Evolutionary conservation across 2,888 invertebrate species (phyloP), one percentile per base, ranked within the genome.

Genomic region (Masnerella sp.): DNA sequence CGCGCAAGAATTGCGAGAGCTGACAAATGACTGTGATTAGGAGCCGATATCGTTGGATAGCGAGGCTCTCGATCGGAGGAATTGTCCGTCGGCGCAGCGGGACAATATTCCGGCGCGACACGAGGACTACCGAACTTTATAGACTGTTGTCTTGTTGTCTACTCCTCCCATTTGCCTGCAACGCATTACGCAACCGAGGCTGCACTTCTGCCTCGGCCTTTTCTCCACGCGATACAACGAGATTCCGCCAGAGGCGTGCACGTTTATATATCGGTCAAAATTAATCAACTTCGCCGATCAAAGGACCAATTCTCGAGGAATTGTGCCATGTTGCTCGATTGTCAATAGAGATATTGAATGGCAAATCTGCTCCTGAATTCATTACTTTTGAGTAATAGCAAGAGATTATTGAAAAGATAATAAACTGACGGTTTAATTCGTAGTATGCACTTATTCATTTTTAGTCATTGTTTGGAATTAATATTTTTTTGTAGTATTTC

Each of bases 221-320:
- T 52, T 43, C 45, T 51, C 18, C 32, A 5, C 9, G 20, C 12
- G 14, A 30, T 54, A 17, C 1, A 20, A 17, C 15, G 22, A 25
- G 32, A 42, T 5, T 11, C 22, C 14, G 25, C 22, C 47, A 14
- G 22, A 62, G 62, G 62, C 62, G 62, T 62, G 47, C 9, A 20
- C 34, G 8, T 40, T 32, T 62, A 28, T 36, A 51, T 15, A 62
- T 62, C 15, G 38, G 32, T 42, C 62, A 25, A 52, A 51, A 62
- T 62, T 64, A 64, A 64, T 64, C 52, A 52, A 45, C 11, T 64
- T 52, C 22, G n/a, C n/a, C n/a, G n/a, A n/a, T n/a, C n/a, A n/a
- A n/a, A n/a, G n/a, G n/a, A n/a, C n/a, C n/a, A n/a, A n/a, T n/a
- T n/a, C n/a, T n/a, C n/a, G n/a, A n/a, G n/a, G n/a, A n/a, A n/a